A percentile compares a stretch with the other conserved stretches of the same genome.
Evolutionary conservation across 37 sponge, comb jelly and placozoan genomes (phyloP).

Genomic region (Aplysina aerophoba): DNA sequence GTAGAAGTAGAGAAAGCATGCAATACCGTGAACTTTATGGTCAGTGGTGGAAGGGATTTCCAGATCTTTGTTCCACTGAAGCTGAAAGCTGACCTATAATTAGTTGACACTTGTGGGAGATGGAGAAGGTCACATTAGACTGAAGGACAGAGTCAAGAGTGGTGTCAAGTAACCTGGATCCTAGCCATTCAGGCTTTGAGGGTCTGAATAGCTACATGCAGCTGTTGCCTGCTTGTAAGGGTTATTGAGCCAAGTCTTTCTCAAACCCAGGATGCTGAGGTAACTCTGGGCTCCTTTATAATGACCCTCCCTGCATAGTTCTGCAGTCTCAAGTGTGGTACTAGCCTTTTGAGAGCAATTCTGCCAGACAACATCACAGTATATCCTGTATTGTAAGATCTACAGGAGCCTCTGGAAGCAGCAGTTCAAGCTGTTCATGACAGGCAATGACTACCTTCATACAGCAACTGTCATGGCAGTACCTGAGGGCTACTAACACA

Average conservation of each 20-base stretch:
- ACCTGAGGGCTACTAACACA: no score
- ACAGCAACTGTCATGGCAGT: no score
- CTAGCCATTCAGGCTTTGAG: neutral
- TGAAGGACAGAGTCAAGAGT: neutral
- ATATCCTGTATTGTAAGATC: no score
- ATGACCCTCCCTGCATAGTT: conserved; percentile 1
- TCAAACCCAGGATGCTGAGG: neutral
- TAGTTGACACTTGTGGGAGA: neutral
- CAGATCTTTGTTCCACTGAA: neutral
- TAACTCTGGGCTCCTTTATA: neutral
- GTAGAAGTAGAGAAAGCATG: no score
- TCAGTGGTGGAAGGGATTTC: neutral
- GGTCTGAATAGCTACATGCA: neutral
- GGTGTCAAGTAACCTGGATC: neutral
- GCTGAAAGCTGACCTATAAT: neutral
- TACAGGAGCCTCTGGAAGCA: no score
- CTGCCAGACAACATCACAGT: conserved; percentile 9
- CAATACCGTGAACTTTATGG: no score
- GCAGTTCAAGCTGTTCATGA: no score
- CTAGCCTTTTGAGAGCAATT: neutral
- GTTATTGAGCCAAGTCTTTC: neutral
- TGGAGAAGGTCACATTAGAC: neutral
- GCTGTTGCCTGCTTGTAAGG: neutral
- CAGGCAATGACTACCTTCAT: no score
- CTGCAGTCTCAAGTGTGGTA: neutral